Base-by-base conservation (phyloP, 2,113 vertebrate species). In the Heteronetta atricapilla region DNA sequence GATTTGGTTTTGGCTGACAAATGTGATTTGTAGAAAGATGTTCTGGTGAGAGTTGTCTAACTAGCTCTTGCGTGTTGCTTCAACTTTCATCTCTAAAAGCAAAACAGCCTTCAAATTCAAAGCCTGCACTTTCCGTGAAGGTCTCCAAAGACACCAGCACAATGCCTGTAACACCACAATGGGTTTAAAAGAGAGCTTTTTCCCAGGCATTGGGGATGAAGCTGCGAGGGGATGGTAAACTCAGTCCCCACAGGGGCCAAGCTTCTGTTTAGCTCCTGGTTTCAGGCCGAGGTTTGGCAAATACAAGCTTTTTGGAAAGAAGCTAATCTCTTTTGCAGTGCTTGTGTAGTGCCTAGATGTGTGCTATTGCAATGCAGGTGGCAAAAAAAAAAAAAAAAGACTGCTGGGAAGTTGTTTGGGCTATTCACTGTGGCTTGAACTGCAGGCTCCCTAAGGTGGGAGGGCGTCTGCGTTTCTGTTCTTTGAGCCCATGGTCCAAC, bases 31-130 rank as follows among this genome's bases (percentile, higher is more conserved):
- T 1, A 26, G 82, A 7, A 33, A 33, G 68, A 13, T 25, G 74
- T 18, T 56, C 29, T 6, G 13, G 38, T 11, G 29, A 23, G 63
- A 34, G 56, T 1, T 2, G 2, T 34, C 44, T 6, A 7, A n/a
- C 21, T 25, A 36, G 29, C 62, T 53, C 55, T 29, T 11, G 11
- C 6, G 2, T 16, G 25, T 25, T 3, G 10, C 36, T 15, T 25
- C 1, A 6, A n/a, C 67, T 64, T 15, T 22, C 1, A 7, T 36
- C 67, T 64, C 55, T 7, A 8, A 17, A 60, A 33, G 56, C 55
- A 16, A 64, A 48, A 4, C 25, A 10, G 12, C 18, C 38, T 11
- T 21, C 42, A 0, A 2, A 0, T 21, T 10, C 29, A 4, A 20
- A 14, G 25, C 36, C 29, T 29, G 21, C 1, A 3, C 42, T 6